phyloP scores from a whole-genome alignment of 2,113 vertebrate genomes.

The Podarcis muralis region DNA sequence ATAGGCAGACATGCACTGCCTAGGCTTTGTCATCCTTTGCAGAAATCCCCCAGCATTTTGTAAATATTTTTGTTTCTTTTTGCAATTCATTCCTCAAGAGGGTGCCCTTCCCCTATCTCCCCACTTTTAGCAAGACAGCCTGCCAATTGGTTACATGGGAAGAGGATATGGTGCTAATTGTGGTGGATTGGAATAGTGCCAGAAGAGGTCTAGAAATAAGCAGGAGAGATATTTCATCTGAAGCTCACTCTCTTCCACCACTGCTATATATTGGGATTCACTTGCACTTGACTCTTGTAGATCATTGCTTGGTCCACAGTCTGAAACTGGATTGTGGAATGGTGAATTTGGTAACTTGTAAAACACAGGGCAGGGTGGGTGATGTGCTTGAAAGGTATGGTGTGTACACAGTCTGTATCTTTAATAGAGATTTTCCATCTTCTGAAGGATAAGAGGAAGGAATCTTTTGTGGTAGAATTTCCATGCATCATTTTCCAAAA shows the following conservation, averaged over 20 bases:
- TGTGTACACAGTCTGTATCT: too few species aligned
- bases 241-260: background rate
- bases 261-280: background rate
- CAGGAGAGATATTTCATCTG: background rate
- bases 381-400: too few species aligned
- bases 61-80: background rate
- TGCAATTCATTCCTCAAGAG: background rate
- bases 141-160: background rate
- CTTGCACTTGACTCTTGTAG: background rate
- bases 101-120: too few species aligned
- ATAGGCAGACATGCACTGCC: too few species aligned
- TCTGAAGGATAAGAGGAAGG: background rate
- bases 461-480: conserved; percentile 10
- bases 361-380: background rate
- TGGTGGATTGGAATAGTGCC: background rate
- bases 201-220: conserved; percentile 10
- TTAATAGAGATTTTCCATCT: background rate
- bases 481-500: conserved; percentile 36
- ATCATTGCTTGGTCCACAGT: background rate
- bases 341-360: background rate
- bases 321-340: background rate
- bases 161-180: background rate
- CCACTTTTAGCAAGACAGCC: background rate
- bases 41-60: background rate
- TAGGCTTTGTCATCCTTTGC: background rate